Percentiles rank a stretch among this genome's conserved stretches.
Evolutionary conservation across 1,140 invertebrate genomes (phyloP).

Genomic region (Dreissena rostriformis): DNA sequence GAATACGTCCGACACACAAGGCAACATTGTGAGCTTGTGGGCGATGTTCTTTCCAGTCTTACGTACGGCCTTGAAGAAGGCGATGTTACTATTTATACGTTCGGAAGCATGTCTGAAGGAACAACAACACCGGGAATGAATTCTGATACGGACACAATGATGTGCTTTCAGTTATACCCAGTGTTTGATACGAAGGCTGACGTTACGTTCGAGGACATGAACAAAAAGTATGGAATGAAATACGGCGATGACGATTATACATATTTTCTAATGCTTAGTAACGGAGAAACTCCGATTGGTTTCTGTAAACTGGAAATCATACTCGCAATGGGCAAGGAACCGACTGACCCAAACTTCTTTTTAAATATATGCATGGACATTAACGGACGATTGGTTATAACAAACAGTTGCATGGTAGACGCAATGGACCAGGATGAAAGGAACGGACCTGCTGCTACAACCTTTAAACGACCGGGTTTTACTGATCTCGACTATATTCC

Average conservation of each 20-base stretch:
- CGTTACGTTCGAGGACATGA: too few species aligned
- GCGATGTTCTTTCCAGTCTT: too few species aligned
- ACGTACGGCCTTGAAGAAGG: too few species aligned
- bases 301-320: conserved; percentile 1
- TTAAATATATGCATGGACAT: background rate
- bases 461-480: background rate
- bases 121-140: conserved; percentile 13
- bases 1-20: too few species aligned
- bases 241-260: background rate
- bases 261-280: background rate
- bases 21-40: too few species aligned
- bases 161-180: background rate
- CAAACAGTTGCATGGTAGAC: background rate
- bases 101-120: conserved; percentile 27
- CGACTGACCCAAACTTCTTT: too few species aligned
- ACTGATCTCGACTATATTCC: background rate
- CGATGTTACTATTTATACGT: background rate
- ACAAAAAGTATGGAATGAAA: too few species aligned
- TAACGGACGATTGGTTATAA: background rate
- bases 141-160: background rate
- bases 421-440: conserved; percentile 15
- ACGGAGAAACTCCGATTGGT: background rate
- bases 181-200: background rate
- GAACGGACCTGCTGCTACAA: conserved; percentile 4
- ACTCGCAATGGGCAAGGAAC: background rate